Percentiles rank a stretch among this genome's conserved stretches.
phyloP scores from a whole-genome alignment of 2,797 vertebrate species.

The Anomalospiza imberbis region DNA sequence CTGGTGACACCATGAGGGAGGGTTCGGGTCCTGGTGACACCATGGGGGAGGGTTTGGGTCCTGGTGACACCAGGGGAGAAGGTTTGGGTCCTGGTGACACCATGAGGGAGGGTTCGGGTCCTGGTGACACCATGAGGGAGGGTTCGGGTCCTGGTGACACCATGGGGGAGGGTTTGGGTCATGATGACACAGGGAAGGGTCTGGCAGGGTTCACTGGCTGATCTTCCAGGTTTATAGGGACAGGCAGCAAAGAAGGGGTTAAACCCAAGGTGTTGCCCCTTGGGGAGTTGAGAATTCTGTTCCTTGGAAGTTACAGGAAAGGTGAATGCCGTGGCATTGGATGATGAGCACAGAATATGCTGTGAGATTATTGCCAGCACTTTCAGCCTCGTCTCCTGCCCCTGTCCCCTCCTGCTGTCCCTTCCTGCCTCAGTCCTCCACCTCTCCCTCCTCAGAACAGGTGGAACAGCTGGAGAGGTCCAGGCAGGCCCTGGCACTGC shows the following conservation, averaged over 20 bases:
- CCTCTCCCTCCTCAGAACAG: too few relatives aligned
- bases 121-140: accelerated
- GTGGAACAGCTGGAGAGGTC: too few relatives aligned
- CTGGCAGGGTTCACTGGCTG: not conserved
- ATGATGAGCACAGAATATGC: too few relatives aligned
- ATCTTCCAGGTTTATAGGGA: not conserved
- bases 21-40: not conserved
- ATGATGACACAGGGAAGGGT: accelerated
- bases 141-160: not conserved
- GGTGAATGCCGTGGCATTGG: not conserved
- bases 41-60: not conserved
- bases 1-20: accelerated
- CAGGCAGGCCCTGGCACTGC: too few relatives aligned
- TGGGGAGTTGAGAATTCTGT: not conserved
- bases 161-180: not conserved
- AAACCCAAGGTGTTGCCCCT: not conserved
- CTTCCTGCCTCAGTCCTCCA: too few relatives aligned
- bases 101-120: not conserved
- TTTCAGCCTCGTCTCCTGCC: too few relatives aligned
- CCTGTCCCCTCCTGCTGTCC: too few relatives aligned
- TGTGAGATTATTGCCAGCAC: too few relatives aligned
- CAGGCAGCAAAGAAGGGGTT: not conserved
- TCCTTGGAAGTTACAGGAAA: not conserved
- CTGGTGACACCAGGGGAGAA: accelerated
- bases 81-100: not conserved